Base-by-base conservation (phyloP, 2,888 invertebrate genomes). In the Gastrophysa polygoni region DNA sequence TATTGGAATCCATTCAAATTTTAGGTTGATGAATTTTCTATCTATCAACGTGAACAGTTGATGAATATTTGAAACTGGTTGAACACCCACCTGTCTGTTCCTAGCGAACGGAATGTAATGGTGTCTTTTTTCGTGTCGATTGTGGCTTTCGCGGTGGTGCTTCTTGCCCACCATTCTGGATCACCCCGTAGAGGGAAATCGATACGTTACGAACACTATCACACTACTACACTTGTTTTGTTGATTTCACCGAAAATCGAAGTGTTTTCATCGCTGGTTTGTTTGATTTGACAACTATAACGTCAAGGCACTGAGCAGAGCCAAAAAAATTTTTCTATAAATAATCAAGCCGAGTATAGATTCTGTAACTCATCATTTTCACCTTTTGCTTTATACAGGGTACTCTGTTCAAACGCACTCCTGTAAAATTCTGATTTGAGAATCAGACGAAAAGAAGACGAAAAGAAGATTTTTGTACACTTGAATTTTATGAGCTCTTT, bases 291-390 rank as follows among this genome's bases (percentile, higher is more conserved):
- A 59, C 52, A 62, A 66, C 65, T 66, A 66, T 66, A n/a, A n/a
- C 63, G 66, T 62, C 68, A 69, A 69, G 65, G 62, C 66, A 67
- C 67, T 64, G 67, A 64, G 72, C 61, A 55, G 66, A 73, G 75
- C 77, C 77, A 78, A 76, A 76, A 38, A 38, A 73, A 71, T 71
- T 69, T 52, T 68, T 69, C 78, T 78, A 78, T 77, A 78, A 78
- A 78, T 78, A 78, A 74, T 67, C 63, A 56, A 59, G 50, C 28
- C 1, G n/a, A 32, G 38, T 28, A n/a, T n/a, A 34, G 44, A 58
- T 56, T 51, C 46, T 52, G 60, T 55, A 48, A 24, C n/a, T 57
- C 58, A 64, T 58, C 55, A 58, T 48, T 54, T 62, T 58, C 48
- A n/a, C n/a, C n/a, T n/a, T n/a, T n/a, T n/a, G n/a, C n/a, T n/a